phyloP scores from a whole-genome alignment of 2,888 invertebrate genomes.

The Diogma glabrata region DNA sequence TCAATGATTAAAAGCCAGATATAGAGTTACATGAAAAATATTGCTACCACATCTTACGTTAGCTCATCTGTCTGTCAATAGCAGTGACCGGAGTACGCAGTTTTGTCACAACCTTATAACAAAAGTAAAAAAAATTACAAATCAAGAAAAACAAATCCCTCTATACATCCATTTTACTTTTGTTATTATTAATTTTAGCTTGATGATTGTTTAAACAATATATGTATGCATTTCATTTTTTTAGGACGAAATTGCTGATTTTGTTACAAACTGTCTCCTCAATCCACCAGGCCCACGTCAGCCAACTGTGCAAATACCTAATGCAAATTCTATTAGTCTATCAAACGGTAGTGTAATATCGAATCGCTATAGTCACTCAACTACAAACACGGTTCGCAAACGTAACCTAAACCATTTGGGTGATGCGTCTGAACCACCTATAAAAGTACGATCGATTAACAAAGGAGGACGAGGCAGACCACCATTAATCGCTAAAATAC shows the following conservation, averaged over 20 bases:
- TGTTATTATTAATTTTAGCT: too few relatives aligned
- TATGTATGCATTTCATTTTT: constrained; percentile 16
- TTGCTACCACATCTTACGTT: too few relatives aligned
- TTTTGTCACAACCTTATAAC: too few relatives aligned
- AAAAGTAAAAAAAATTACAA: too few relatives aligned
- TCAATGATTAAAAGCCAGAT: too few relatives aligned
- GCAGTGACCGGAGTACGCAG: too few relatives aligned
- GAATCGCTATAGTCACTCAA: neutral
- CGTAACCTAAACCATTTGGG: constrained; percentile 16
- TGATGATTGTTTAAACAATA: neutral
- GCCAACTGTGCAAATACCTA: constrained; percentile 25
- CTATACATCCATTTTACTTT: too few relatives aligned
- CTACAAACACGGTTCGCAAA: constrained; percentile 11
- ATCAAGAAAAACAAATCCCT: too few relatives aligned
- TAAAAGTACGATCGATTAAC: constrained; percentile 37
- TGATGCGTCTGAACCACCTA: constrained; percentile 11
- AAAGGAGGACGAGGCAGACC: constrained; percentile 43
- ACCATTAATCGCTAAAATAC: constrained; percentile 29
- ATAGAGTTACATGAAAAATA: too few relatives aligned
- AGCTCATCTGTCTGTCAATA: too few relatives aligned
- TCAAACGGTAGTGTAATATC: constrained; percentile 12
- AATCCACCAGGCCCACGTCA: constrained; percentile 41
- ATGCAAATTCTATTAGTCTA: constrained; percentile 20
- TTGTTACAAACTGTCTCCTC: constrained; percentile 46
- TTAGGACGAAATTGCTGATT: constrained; percentile 54